A percentile compares a stretch with the other conserved stretches of the same genome.
Evolutionary conservation across 2,113 vertebrate species (phyloP).

Genomic region (Peromyscus californicus): DNA sequence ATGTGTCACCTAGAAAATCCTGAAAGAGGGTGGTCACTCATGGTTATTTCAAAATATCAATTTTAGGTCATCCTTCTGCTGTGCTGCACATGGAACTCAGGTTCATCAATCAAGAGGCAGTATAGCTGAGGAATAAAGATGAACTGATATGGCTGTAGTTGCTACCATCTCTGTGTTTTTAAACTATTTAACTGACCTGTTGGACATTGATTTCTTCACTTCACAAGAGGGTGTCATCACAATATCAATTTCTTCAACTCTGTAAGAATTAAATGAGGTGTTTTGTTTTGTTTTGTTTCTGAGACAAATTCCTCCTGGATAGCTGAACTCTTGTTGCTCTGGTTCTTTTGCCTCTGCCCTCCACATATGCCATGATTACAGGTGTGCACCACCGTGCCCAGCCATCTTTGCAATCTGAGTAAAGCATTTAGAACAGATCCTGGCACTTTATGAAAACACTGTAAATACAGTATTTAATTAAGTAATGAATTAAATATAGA

Average conservation of each 20-base stretch:
- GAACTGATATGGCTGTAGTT: background rate
- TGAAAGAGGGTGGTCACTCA: background rate
- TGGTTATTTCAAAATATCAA: conserved; percentile 27
- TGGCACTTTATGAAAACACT: background rate
- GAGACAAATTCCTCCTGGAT: background rate
- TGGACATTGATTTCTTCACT: background rate
- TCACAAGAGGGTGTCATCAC: background rate
- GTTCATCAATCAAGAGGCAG: background rate
- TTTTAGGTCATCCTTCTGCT: background rate
- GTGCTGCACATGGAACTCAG: background rate
- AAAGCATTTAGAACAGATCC: background rate
- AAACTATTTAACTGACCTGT: conserved; percentile 12
- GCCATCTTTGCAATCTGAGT: conserved; percentile 17
- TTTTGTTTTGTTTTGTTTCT: background rate
- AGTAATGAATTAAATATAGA: conserved; percentile 31
- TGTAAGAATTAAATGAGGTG: background rate
- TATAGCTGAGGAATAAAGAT: background rate
- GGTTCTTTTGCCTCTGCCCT: background rate
- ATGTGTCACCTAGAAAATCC: background rate
- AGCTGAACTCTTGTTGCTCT: background rate
- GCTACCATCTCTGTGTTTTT: background rate
- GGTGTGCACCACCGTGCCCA: too few relatives aligned
- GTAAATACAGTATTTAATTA: conserved; percentile 25
- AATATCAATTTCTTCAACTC: background rate
- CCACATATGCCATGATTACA: background rate